Percentiles rank a stretch among this genome's conserved stretches.
Evolutionary conservation across 2,888 invertebrate species (phyloP).

Genomic region (Falcaria lacertinaria): DNA sequence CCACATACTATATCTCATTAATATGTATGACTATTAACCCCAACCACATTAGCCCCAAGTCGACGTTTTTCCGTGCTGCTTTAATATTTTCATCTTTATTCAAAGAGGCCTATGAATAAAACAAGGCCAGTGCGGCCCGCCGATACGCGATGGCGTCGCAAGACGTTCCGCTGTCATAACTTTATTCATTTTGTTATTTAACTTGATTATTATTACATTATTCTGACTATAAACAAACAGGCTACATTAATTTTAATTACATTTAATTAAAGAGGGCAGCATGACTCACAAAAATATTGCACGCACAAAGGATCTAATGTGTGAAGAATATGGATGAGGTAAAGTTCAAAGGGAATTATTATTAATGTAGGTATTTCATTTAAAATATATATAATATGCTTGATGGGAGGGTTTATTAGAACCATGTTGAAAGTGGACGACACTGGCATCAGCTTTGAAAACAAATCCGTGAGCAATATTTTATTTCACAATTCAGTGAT

Average conservation of each 20-base stretch:
- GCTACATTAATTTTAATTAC: conserved; percentile 14
- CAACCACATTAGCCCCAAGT: conserved; percentile 57
- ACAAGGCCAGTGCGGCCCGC: conserved; percentile 51
- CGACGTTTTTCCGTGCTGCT: conserved; percentile 55
- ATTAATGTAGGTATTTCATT: background rate
- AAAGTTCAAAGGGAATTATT: background rate
- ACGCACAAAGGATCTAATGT: conserved; percentile 4
- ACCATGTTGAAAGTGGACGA: no score
- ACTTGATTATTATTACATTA: conserved; percentile 55
- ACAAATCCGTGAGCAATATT: no score
- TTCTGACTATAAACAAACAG: conserved; percentile 10
- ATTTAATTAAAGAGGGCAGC: conserved; percentile 5
- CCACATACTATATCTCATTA: conserved; percentile 58
- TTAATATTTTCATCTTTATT: conserved; percentile 79
- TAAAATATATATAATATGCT: background rate
- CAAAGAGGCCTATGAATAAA: conserved; percentile 75
- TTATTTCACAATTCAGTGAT: no score
- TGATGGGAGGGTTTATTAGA: background rate
- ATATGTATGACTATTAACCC: conserved; percentile 72
- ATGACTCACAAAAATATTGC: conserved; percentile 5
- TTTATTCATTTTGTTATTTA: conserved; percentile 61
- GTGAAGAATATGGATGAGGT: conserved; percentile 2
- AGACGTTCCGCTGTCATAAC: conserved; percentile 48
- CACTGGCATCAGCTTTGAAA: no score
- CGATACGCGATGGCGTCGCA: conserved; percentile 45